phyloP scores from a whole-genome alignment of 2,113 vertebrate species.

The Telmatochromis sp. region DNA sequence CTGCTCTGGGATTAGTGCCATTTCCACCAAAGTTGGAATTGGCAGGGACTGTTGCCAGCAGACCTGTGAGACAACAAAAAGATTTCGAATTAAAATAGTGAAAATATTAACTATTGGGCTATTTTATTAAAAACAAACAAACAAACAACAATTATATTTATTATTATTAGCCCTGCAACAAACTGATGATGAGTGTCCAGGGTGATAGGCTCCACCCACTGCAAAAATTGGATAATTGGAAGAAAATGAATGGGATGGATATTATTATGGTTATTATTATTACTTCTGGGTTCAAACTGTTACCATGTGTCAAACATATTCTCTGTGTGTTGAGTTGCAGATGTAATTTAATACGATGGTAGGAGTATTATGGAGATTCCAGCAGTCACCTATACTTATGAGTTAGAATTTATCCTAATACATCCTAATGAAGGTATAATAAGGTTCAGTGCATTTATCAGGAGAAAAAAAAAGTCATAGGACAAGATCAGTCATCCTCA shows the following conservation, averaged over 20 bases:
- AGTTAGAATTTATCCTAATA: neutral
- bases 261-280: neutral
- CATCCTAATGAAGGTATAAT: neutral
- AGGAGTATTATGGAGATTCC: neutral
- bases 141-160: neutral
- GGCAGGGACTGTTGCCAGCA: conserved; percentile 85
- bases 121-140: neutral
- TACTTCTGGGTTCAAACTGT: neutral
- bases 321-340: fast-evolving
- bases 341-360: neutral
- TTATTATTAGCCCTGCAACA: neutral
- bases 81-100: neutral
- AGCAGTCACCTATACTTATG: fast-evolving
- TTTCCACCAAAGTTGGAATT: conserved; percentile 60
- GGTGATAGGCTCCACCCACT: fast-evolving
- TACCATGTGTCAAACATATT: neutral
- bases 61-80: conserved; percentile 63
- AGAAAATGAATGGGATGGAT: neutral
- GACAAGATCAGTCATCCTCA: neutral
- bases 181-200: neutral
- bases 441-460: neutral
- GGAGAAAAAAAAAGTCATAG: neutral
- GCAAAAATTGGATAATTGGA: fast-evolving
- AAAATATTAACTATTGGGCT: fast-evolving
- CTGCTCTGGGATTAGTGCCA: conserved; percentile 65